A percentile compares a stretch with the other conserved stretches of the same genome.
These are phyloP conservation scores for Tolypeutes matacus DNA, from an alignment of 2,797 vertebrate species.

Conservation along the genomic window DNA sequence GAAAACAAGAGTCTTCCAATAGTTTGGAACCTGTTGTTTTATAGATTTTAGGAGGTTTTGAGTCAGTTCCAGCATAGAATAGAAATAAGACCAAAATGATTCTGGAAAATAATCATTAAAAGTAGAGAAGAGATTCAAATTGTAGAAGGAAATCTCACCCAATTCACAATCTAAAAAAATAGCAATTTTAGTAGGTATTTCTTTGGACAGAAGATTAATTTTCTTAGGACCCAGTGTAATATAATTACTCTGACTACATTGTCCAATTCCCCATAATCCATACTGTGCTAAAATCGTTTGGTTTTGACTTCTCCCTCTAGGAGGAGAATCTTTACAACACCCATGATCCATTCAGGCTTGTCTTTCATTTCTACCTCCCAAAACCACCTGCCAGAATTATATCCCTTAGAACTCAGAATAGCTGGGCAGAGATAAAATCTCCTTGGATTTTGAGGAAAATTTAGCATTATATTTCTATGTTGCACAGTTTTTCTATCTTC, in stretches of 20 bases:
- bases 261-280: too few species aligned
- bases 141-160: conserved; percentile 32
- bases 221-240: too few species aligned
- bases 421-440: neutral
- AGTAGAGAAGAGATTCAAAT: neutral
- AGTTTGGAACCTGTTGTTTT: neutral
- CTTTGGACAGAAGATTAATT: too few species aligned
- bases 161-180: conserved; percentile 54
- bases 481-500: conserved; percentile 42
- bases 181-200: neutral
- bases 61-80: neutral
- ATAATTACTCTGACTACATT: too few species aligned
- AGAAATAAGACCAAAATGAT: neutral
- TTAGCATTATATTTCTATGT: neutral
- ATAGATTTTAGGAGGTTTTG: neutral
- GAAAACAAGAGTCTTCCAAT: neutral
- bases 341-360: neutral
- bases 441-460: too few species aligned
- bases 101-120: neutral
- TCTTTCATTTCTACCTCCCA: neutral
- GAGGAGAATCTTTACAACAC: neutral
- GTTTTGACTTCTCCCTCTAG: neutral
- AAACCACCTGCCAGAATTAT: neutral
- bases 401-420: neutral
- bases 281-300: too few species aligned